Evolutionary conservation across 2,113 vertebrate species (phyloP), one percentile per base, ranked within the genome.

Genomic region (Solea solea): DNA sequence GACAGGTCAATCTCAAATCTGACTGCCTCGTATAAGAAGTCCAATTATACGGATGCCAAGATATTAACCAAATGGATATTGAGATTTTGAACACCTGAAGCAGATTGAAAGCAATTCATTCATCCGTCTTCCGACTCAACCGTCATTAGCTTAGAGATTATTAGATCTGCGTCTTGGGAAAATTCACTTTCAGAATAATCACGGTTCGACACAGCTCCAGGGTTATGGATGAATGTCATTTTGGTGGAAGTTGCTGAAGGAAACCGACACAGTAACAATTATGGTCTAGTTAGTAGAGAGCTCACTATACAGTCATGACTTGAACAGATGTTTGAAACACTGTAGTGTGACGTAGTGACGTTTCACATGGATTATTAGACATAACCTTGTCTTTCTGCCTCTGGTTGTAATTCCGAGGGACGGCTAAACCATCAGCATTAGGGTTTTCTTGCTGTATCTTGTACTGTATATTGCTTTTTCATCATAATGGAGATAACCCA

Each of bases 141-240:
- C 70, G 62, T 69, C 57, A 74, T 87, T 81, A 80, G 64, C 65
- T 13, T 11, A 14, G 21, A 57, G 62, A 56, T 73, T 78, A 82
- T 82, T 85, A 59, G 72, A 86, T 87, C 58, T 68, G 42, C 8
- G 66, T 42, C n/a, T 42, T 41, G 13, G 13, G 56, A 80, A 78
- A 85, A 73, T 85, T 73, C 14, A 76, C 74, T 88, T 78, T 83
- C 9, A 49, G 52, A 78, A 83, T 34, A 34, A 72, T 76, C 69
- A 48, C 39, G 25, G 67, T 16, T 61, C 12, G 41, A 74, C 71
- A 66, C 46, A 53, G 49, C 50, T 62, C 55, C 1, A 7, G 14
- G 16, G 60, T 72, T 72, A 77, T 60, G 48, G 52, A 84, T 71
- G 53, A 75, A 69, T 55, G 55, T 75, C 61, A 72, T 69, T 69